Base-by-base conservation (phyloP, 2,888 invertebrate genomes). In the Nephrotoma guestfalica region DNA sequence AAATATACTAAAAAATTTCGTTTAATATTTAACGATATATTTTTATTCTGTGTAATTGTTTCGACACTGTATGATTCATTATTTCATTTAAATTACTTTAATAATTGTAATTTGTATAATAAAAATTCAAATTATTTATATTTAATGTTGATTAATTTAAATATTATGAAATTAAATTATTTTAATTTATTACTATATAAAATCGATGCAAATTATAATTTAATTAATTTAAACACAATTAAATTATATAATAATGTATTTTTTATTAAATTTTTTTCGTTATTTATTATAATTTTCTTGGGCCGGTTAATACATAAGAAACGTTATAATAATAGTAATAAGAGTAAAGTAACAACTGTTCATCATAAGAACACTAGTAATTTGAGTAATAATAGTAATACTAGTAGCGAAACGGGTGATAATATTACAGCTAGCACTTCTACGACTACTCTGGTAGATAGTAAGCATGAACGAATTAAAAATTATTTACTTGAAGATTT, bases 111-210 rank as follows among this genome's bases (percentile, higher is more conserved):
- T 41, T 84, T 84, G 15, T 84, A 84, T 84, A 84, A 85, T 85
- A 71, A 83, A 83, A 85, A 45, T 83, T 47, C 43, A 18, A 83
- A 87, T 57, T 87, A 87, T 51, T 85, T 87, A n/a, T 87, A 88
- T 84, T 18, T 87, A 4, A 9, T 88, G 9, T 18, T 88, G 3
- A 18, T 86, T 6, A 87, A 87, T 84, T 30, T 88, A n/a, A 83
- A 84, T 83, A n/a, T 88, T 1, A 87, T 87, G 85, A 40, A 86
- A n/a, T 86, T 87, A 71, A 71, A 71, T n/a, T 86, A 71, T 18
- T 88, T 88, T 45, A 86, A 85, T 71, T 95, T 96, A 0, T 90
- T 95, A 89, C 90, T 97, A 2, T 97, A 96, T 89, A 96, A 96
- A 0, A 96, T 96, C 90, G 94, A 95, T 0, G 92, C 93, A 0